Base-by-base conservation (phyloP, 2,797 vertebrate species). In the Sebastes aleutianus region DNA sequence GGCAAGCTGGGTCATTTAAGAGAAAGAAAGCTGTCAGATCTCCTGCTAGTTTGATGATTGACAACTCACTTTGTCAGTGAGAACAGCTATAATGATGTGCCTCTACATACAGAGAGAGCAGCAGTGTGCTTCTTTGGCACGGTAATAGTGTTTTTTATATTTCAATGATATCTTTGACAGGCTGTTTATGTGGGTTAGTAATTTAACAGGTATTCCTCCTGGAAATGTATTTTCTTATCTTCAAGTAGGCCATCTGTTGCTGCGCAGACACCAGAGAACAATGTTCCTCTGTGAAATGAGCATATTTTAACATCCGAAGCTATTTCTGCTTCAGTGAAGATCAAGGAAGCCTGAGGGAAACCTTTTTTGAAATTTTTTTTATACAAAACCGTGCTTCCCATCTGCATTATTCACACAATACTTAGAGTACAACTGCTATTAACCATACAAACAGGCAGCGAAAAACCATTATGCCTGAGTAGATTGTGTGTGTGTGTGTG, bases 191-290 rank as follows among this genome's bases (percentile, higher is more conserved):
- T 87, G 78, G 83, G 87, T 86, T 91, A 59, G 80, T 65, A 81
- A 87, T 92, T 92, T 86, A 87, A 86, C 85, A 88, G 91, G 83
- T 91, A 92, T 92, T 91, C 92, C 91, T 83, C 66, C 79, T 86
- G 91, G 91, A 92, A 88, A 86, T 88, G 71, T 73, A 75, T 80
- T 89, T 90, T 89, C 85, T 92, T 84, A 88, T 90, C 90, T 93
- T 91, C 86, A 89, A 89, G 73, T 86, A 86, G 83, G 87, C 88
- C 93, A 94, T 94, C 91, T 94, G 93, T 91, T 93, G 92, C 82
- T 71, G 79, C 69, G 75, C 88, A 84, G 73, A 85, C 88, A 91
- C 85, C 76, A 86, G 86, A 92, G 87, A 91, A 89, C 84, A 87
- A 85, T 86, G 83, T 89, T 85, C 80, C 88, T 80, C 43, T 75